Percentiles rank a stretch among this genome's conserved stretches.
Evolutionary conservation across 2,113 vertebrate genomes (phyloP).

Genomic region (Oceanites oceanicus): DNA sequence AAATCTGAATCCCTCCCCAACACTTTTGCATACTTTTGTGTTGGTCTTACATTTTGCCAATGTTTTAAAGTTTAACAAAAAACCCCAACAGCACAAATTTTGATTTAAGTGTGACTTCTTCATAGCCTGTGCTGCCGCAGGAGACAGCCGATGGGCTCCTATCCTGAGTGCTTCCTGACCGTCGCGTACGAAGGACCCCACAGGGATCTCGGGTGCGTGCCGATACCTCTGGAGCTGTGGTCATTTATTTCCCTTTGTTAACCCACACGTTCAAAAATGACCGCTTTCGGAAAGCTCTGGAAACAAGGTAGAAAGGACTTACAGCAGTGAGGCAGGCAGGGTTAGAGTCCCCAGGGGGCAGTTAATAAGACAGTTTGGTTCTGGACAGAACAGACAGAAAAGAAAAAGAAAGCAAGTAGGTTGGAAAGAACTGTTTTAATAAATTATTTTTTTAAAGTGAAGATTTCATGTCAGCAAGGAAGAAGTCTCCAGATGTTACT

Average conservation of each 20-base stretch:
- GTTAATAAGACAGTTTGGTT: conserved; percentile 99
- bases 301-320: conserved; percentile 88
- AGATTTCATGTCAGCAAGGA: conserved; percentile 42
- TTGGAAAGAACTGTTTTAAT: conserved; percentile 75
- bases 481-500: conserved; percentile 2
- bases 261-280: neutral
- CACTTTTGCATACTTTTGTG: neutral
- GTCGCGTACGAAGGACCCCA: neutral
- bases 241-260: neutral
- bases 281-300: neutral
- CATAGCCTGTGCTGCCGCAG: accelerated
- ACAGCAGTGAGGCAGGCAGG: conserved; percentile 92
- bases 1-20: neutral
- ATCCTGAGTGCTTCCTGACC: neutral
- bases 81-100: neutral
- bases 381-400: conserved; percentile 89
- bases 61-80: neutral
- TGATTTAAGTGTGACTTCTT: neutral
- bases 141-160: neutral
- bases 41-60: neutral
- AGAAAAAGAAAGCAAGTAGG: conserved; percentile 81
- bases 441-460: conserved; percentile 3
- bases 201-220: accelerated
- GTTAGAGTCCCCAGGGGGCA: conserved; percentile 98
- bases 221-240: neutral